Base-by-base conservation (phyloP, 2,797 vertebrate genomes). In the Semotilus atromaculatus region DNA sequence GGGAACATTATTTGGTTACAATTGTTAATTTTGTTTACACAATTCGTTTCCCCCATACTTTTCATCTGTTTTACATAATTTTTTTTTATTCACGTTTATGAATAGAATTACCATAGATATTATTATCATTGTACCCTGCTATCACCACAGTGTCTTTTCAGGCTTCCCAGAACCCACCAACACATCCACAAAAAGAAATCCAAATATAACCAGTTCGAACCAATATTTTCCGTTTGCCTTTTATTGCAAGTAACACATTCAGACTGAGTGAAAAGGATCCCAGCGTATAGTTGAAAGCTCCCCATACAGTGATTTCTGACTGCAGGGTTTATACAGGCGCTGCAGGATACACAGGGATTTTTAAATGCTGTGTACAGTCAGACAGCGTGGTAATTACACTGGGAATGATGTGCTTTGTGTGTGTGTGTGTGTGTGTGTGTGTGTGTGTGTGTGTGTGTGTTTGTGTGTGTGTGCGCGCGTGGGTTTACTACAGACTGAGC, bases 321-420 rank as follows among this genome's bases (percentile, higher is more conserved):
- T 84, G 64, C 48, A 62, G 82, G 64, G 29, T 79, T 84, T 79
- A 45, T 71, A 55, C 51, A n/a, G 9, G 75, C 53, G 14, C 53
- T 79, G 75, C 36, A 45, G 75, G 79, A 75, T 76, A 84, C 45
- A 16, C 68, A 48, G 62, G 73, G 86, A 80, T 81, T 75, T 77
- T 84, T 87, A 84, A 82, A 80, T 71, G 74, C 79, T 85, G 72
- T 64, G 80, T 80, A 84, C 66, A 87, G 86, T 84, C 31, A 84
- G 70, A 58, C 78, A 81, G 64, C 43, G 43, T 81, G 72, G 75
- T 85, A 84, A 87, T 85, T 87, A 82, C 75, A 82, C 72, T 64
- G 51, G 66, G 31, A 83, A 62, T 77, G 38, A 76, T 72, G 75
- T 64, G 74, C 51, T 74, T 72, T 85, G 73, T 72, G 10, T 85